Percentiles rank a stretch among this genome's conserved stretches.
phyloP scores from a whole-genome alignment of 2,113 vertebrate genomes.

The Brienomyrus longianalis region DNA sequence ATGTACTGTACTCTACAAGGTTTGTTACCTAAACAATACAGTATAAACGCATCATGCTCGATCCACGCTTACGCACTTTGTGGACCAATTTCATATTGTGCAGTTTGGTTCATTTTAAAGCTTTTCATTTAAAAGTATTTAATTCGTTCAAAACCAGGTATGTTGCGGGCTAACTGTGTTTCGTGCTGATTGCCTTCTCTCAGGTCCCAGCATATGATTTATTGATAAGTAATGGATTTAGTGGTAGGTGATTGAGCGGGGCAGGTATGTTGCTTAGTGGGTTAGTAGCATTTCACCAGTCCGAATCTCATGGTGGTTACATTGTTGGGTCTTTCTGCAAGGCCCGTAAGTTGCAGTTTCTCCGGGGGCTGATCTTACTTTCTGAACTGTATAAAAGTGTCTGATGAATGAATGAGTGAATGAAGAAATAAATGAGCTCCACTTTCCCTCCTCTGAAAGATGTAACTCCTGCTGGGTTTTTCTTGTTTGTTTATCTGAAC shows the following conservation, averaged over 20 bases:
- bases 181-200: not conserved
- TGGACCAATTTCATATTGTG: too few species aligned
- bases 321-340: not conserved
- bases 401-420: not conserved
- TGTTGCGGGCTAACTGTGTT: not conserved
- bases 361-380: not conserved
- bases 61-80: not conserved
- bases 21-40: not conserved
- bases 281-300: not conserved
- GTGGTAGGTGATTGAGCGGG: not conserved
- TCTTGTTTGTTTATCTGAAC: not conserved
- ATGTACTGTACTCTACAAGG: not conserved
- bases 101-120: too few species aligned
- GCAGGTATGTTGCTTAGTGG: not conserved
- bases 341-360: not conserved
- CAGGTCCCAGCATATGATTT: not conserved
- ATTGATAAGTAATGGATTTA: not conserved
- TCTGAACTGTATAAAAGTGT: not conserved
- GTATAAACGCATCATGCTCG: not conserved
- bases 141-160: not conserved
- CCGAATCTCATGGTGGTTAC: not conserved
- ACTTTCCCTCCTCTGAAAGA: not conserved
- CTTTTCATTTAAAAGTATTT: not conserved
- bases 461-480: not conserved
- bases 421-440: not conserved